These are phyloP conservation scores for Sminthopsis crassicaudata DNA, from an alignment of 2,113 vertebrate genomes.

Conservation along the genomic window DNA sequence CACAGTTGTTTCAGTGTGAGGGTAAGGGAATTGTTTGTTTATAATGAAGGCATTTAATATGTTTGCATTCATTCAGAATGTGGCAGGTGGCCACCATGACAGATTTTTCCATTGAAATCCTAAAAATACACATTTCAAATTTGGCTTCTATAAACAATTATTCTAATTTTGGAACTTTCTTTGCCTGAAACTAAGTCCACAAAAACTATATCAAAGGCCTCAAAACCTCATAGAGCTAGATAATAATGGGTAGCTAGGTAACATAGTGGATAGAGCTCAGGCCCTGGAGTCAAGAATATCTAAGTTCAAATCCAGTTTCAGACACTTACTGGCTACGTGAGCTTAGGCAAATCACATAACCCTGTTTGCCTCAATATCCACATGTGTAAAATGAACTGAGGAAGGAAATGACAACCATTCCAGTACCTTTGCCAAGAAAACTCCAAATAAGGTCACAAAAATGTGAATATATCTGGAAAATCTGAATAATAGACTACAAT, in stretches of 20 bases:
- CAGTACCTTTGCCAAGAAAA: no score
- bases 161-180: slow-evolving; percentile 32
- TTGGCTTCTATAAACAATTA: slow-evolving; percentile 32
- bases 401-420: no score
- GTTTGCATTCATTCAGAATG: slow-evolving; percentile 39
- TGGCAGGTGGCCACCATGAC: slow-evolving; percentile 30
- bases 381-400: no score
- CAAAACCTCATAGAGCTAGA: not conserved
- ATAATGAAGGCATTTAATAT: slow-evolving; percentile 56
- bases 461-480: no score
- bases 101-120: slow-evolving; percentile 43
- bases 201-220: slow-evolving; percentile 2
- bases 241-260: not conserved
- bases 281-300: not conserved
- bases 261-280: not conserved
- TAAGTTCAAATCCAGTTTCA: not conserved
- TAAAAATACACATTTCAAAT: slow-evolving; percentile 40
- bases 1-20: slow-evolving; percentile 11
- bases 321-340: not conserved
- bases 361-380: no score
- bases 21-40: slow-evolving; percentile 29
- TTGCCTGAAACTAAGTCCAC: slow-evolving; percentile 23
- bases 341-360: no score
- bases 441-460: no score
- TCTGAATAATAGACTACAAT: no score